A percentile compares a stretch with the other conserved stretches of the same genome.
These are phyloP conservation scores for Proisotoma minuta DNA, from an alignment of 2,888 invertebrate species.

Conservation along the genomic window DNA sequence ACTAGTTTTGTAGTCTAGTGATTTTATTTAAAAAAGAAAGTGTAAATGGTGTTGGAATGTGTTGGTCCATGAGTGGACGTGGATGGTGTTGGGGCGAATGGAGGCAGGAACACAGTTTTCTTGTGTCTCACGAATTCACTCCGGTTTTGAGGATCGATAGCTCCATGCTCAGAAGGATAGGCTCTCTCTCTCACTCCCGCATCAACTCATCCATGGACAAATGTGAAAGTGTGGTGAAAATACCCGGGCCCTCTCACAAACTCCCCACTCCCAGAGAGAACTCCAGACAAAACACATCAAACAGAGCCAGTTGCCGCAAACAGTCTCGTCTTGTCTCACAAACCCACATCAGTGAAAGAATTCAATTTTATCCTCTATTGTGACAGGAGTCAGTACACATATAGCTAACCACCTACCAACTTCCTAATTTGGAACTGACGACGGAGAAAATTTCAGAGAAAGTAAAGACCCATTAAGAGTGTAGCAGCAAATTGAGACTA, in stretches of 20 bases:
- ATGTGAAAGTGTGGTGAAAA: too few species aligned
- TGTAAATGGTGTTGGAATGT: not conserved
- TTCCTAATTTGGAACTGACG: too few species aligned
- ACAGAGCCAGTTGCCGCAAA: too few species aligned
- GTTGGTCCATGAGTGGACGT: not conserved
- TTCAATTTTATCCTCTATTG: too few species aligned
- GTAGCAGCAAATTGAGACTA: too few species aligned
- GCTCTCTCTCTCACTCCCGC: not conserved
- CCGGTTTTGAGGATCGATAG: not conserved
- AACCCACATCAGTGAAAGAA: too few species aligned
- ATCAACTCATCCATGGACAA: not conserved
- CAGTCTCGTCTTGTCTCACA: too few species aligned
- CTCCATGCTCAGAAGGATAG: not conserved
- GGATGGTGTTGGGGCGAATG: not conserved
- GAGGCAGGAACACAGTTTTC: not conserved
- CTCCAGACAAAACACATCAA: conserved; percentile 18
- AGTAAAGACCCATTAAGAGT: too few species aligned
- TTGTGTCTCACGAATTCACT: conserved; percentile 1
- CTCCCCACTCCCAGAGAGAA: conserved; percentile 44
- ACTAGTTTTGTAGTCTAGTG: not conserved
- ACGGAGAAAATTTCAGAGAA: too few species aligned
- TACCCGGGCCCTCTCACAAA: conserved; percentile 29
- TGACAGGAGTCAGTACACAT: too few species aligned
- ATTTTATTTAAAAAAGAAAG: not conserved
- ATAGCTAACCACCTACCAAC: too few species aligned